These are phyloP conservation scores for Potorous gilbertii DNA, from an alignment of 2,797 vertebrate genomes.

Conservation along the genomic window DNA sequence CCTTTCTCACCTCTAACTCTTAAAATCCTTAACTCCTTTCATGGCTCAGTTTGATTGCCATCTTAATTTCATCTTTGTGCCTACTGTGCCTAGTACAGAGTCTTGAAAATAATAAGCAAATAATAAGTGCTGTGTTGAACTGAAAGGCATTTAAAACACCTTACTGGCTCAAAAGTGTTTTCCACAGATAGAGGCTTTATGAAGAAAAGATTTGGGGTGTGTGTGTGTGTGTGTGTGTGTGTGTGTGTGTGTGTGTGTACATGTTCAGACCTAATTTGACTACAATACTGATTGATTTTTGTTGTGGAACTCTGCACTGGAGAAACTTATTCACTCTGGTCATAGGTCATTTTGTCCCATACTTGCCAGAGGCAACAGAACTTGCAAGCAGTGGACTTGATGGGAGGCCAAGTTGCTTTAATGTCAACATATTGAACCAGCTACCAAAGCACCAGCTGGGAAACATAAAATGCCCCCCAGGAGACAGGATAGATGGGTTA, in stretches of 20 bases:
- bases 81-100: background rate
- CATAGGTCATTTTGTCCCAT: conserved; percentile 1
- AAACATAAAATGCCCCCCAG: conserved; percentile 44
- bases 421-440: conserved; percentile 53
- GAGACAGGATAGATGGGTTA: conserved; percentile 7
- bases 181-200: background rate
- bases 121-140: background rate
- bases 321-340: conserved; percentile 25
- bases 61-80: background rate
- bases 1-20: background rate
- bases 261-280: background rate
- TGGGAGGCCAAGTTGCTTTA: conserved; percentile 45
- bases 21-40: background rate
- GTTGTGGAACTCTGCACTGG: background rate
- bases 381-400: conserved; percentile 24
- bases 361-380: conserved; percentile 22
- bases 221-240: background rate
- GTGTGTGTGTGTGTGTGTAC: background rate
- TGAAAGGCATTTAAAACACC: background rate
- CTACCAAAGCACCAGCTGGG: conserved; percentile 21
- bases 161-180: background rate
- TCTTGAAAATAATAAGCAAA: background rate
- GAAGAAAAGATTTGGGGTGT: background rate
- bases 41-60: background rate
- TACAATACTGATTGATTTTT: conserved; percentile 41